phyloP scores from a whole-genome alignment of 1,140 invertebrate species.

The Monochamus saltuarius region DNA sequence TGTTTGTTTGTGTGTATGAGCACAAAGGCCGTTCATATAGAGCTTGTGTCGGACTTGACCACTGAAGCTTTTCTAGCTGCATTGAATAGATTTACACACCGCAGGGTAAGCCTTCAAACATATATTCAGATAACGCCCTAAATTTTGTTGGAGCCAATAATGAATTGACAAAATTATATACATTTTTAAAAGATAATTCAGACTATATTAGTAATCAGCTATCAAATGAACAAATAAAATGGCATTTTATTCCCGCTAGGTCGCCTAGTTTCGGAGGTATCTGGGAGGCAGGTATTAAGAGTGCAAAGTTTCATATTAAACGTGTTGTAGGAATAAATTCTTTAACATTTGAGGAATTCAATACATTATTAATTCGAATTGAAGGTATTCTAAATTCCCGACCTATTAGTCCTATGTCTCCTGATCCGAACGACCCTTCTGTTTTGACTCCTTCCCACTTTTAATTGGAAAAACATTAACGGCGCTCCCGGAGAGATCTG shows the following conservation, averaged over 20 bases:
- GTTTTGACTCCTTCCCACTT: conserved; percentile 20
- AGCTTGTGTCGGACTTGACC: conserved; percentile 42
- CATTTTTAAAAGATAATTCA: conserved; percentile 14
- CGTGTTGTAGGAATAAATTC: conserved; percentile 7
- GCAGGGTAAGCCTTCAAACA: conserved; percentile 19
- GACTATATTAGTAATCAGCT: neutral
- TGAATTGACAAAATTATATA: conserved; percentile 10
- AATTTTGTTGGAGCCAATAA: conserved; percentile 34
- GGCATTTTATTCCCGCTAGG: conserved; percentile 52
- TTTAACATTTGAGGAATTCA: conserved; percentile 25
- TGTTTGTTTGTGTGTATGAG: conserved; percentile 22
- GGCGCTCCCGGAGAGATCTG: conserved; percentile 12
- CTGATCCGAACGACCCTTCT: conserved; percentile 16
- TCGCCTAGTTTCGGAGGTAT: conserved; percentile 53
- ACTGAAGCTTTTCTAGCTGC: conserved; percentile 34
- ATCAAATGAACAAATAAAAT: conserved; percentile 25
- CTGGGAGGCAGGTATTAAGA: conserved; percentile 51
- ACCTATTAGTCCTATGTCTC: conserved; percentile 8
- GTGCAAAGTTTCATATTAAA: conserved; percentile 39
- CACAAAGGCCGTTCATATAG: conserved; percentile 47
- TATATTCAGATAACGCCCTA: conserved; percentile 35
- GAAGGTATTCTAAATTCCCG: conserved; percentile 18
- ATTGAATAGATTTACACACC: conserved; percentile 38
- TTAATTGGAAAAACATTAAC: conserved; percentile 15
- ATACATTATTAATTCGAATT: conserved; percentile 4